phyloP scores from a whole-genome alignment of 2,888 invertebrate genomes.

The Bugula neritina region DNA sequence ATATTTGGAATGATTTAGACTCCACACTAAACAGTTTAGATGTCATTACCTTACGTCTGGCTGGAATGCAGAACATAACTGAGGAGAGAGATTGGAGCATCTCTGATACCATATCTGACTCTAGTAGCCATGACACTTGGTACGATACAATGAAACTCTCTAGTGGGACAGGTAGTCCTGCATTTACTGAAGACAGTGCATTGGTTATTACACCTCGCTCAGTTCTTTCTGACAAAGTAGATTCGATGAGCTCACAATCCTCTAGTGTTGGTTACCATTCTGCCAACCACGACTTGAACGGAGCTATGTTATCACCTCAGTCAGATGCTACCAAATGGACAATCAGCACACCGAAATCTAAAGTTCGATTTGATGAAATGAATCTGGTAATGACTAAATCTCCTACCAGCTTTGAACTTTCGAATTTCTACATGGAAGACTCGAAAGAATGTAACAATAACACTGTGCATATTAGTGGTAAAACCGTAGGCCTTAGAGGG shows the following conservation, averaged over 20 bases:
- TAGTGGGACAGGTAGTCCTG: neutral
- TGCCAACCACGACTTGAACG: slow-evolving; percentile 11
- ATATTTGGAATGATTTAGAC: slow-evolving; percentile 20
- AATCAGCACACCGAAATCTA: neutral
- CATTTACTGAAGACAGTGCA: slow-evolving; percentile 9
- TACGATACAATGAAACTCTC: slow-evolving; percentile 10
- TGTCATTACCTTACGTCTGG: slow-evolving; percentile 13
- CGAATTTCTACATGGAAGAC: neutral
- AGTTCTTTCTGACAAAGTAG: neutral
- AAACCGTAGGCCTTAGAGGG: neutral
- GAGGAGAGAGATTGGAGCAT: slow-evolving; percentile 22
- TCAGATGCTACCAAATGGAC: neutral
- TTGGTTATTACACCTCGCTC: slow-evolving; percentile 6
- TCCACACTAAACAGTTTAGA: slow-evolving; percentile 15
- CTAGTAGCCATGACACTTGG: slow-evolving; percentile 25
- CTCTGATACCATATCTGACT: slow-evolving; percentile 22
- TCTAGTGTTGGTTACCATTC: slow-evolving; percentile 22
- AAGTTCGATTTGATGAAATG: slow-evolving; percentile 23
- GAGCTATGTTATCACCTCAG: neutral
- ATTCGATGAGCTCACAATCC: slow-evolving; percentile 8
- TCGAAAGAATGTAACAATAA: slow-evolving; percentile 9
- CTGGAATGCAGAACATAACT: slow-evolving; percentile 19
- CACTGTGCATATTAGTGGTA: neutral
- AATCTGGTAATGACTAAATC: slow-evolving; percentile 20
- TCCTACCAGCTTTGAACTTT: slow-evolving; percentile 12